These are phyloP conservation scores for Piprites chloris DNA, from an alignment of 2,113 vertebrate species.

Conservation along the genomic window DNA sequence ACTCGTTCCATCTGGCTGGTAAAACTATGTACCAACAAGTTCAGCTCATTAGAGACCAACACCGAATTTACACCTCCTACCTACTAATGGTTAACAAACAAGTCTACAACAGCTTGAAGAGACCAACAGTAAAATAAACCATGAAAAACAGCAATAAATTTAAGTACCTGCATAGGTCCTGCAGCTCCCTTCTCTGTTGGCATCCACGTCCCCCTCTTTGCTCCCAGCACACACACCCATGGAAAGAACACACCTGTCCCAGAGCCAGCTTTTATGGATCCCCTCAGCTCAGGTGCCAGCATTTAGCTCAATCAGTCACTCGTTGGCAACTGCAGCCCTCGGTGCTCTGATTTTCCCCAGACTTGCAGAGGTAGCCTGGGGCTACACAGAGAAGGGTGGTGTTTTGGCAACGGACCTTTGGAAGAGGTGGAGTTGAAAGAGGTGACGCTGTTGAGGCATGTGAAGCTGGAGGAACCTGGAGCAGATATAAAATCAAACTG, in stretches of 20 bases:
- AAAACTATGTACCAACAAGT: background rate
- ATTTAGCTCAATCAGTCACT: background rate
- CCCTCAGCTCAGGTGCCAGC: background rate
- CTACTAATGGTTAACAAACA: background rate
- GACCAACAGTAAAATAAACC: background rate
- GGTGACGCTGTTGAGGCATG: background rate
- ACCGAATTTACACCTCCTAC: background rate
- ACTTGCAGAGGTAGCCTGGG: background rate
- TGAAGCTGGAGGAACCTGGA: background rate
- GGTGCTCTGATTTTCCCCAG: background rate
- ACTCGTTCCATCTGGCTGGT: background rate
- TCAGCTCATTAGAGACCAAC: background rate
- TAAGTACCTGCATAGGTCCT: background rate
- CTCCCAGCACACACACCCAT: rapidly evolving
- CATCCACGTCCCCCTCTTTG: rapidly evolving
- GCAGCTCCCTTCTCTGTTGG: background rate
- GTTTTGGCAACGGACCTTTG: background rate
- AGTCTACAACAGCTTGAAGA: background rate
- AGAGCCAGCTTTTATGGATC: background rate
- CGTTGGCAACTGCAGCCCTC: background rate
- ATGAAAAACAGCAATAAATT: background rate
- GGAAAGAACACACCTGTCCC: rapidly evolving
- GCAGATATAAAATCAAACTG: background rate
- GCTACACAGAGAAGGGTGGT: rapidly evolving
- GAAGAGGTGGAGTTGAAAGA: background rate